Percentiles rank a stretch among this genome's conserved stretches.
These are phyloP conservation scores for Meteorus colon DNA, from an alignment of 2,888 invertebrate species.

Conservation along the genomic window DNA sequence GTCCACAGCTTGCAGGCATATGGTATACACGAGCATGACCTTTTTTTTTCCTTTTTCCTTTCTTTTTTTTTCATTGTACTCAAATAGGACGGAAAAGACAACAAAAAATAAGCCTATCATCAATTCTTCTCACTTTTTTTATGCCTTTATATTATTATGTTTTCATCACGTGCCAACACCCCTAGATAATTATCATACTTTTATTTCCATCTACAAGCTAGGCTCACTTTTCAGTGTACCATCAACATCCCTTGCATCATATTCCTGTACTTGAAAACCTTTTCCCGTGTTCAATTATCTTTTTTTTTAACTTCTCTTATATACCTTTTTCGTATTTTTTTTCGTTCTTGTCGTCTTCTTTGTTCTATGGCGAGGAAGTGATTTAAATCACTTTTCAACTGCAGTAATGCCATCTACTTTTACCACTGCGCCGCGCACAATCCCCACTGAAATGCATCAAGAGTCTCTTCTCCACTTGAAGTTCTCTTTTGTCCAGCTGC, in stretches of 20 bases:
- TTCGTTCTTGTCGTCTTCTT: conserved; percentile 28
- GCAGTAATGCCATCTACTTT: conserved; percentile 47
- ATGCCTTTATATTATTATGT: conserved; percentile 30
- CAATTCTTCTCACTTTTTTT: conserved; percentile 28
- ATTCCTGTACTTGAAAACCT: neutral
- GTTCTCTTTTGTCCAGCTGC: conserved; percentile 47
- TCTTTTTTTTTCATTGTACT: conserved; percentile 43
- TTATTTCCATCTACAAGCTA: conserved; percentile 46
- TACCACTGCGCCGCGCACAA: conserved; percentile 26
- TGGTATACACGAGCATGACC: conserved; percentile 46
- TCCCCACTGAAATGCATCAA: conserved; percentile 17
- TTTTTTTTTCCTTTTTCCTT: conserved; percentile 24
- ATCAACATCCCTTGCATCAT: conserved; percentile 6
- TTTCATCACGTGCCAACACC: conserved; percentile 55
- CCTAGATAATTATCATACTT: conserved; percentile 56
- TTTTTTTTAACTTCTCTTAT: conserved; percentile 8
- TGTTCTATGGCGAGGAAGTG: conserved; percentile 47
- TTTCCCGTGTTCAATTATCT: neutral
- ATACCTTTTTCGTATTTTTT: conserved; percentile 6
- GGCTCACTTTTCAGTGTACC: conserved; percentile 1
- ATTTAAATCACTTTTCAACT: conserved; percentile 56
- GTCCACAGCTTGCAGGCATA: conserved; percentile 52
- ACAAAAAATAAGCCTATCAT: conserved; percentile 40
- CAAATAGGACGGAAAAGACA: conserved; percentile 35
- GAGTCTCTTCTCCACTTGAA: conserved; percentile 19